Percentiles rank a stretch among this genome's conserved stretches.
Evolutionary conservation across 2,113 vertebrate genomes (phyloP).

Genomic region (Protobothrops flavoviridis): DNA sequence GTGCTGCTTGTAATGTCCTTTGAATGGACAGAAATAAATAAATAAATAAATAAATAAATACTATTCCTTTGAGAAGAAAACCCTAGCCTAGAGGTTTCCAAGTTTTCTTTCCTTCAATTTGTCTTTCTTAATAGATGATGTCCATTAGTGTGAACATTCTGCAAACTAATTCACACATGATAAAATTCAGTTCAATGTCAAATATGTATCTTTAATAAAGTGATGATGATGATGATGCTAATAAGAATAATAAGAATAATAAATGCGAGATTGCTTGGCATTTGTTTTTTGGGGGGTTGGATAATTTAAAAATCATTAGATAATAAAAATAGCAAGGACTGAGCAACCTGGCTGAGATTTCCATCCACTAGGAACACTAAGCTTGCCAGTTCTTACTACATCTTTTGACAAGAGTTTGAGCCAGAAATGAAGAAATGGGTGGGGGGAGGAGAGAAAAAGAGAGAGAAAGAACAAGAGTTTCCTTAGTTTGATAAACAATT

Average conservation of each 20-base stretch:
- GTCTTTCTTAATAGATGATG: constrained; percentile 53
- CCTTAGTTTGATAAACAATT: constrained; percentile 53
- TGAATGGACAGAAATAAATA: neutral
- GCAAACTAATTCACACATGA: neutral
- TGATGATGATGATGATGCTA: neutral
- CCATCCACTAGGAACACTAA: constrained; percentile 56
- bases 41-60: too few relatives aligned
- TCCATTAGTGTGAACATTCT: neutral
- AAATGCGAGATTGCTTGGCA: neutral
- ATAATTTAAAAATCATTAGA: neutral
- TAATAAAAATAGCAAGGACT: constrained; percentile 37
- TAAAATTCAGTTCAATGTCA: constrained; percentile 24
- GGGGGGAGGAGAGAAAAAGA: constrained; percentile 41
- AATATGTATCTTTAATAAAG: neutral
- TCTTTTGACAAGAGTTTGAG: constrained; percentile 56
- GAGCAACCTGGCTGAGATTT: constrained; percentile 65
- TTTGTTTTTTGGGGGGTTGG: neutral
- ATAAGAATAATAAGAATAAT: neutral
- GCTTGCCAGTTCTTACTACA: constrained; percentile 60
- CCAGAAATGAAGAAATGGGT: constrained; percentile 56
- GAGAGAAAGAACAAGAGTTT: constrained; percentile 50
- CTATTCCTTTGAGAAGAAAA: constrained; percentile 27
- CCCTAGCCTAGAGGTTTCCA: neutral
- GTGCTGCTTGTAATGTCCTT: neutral
- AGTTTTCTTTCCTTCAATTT: constrained; percentile 41